phyloP scores from a whole-genome alignment of 2,888 invertebrate genomes.

The Laothoe populi region DNA sequence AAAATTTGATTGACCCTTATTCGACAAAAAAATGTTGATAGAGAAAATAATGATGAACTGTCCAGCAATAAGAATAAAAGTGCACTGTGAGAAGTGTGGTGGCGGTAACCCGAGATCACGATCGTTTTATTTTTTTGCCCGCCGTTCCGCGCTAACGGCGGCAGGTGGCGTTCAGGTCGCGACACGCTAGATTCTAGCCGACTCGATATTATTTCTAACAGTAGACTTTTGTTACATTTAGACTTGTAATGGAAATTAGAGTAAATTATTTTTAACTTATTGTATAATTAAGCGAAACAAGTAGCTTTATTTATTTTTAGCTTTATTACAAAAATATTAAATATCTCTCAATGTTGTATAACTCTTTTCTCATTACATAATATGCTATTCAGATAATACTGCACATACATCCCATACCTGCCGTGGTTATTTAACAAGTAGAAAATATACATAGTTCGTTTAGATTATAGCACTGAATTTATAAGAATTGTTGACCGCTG shows the following conservation, averaged over 20 bases:
- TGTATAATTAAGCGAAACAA: too few species aligned
- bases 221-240: conserved; percentile 4
- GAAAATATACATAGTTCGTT: not conserved
- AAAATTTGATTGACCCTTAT: conserved; percentile 1
- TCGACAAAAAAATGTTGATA: not conserved
- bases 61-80: conserved; percentile 64
- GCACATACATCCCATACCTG: too few species aligned
- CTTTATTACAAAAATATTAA: too few species aligned
- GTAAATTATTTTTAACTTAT: not conserved
- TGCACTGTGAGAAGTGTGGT: conserved; percentile 50
- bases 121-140: conserved; percentile 50
- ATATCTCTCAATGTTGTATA: too few species aligned
- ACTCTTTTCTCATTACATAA: too few species aligned
- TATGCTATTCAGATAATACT: too few species aligned
- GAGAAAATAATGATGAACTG: conserved; percentile 53
- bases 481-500: conserved; percentile 16
- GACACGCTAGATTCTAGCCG: conserved; percentile 36
- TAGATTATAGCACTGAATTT: not conserved
- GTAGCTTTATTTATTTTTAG: too few species aligned
- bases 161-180: conserved; percentile 57
- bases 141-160: conserved; percentile 61
- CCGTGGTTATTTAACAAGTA: too few species aligned
- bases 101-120: conserved; percentile 69
- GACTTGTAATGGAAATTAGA: not conserved
- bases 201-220: conserved; percentile 20